Percentiles rank a stretch among this genome's conserved stretches.
Conservation (phyloP, 1,140 invertebrate genomes). For the Ditylenchus dipsaci region DNA sequence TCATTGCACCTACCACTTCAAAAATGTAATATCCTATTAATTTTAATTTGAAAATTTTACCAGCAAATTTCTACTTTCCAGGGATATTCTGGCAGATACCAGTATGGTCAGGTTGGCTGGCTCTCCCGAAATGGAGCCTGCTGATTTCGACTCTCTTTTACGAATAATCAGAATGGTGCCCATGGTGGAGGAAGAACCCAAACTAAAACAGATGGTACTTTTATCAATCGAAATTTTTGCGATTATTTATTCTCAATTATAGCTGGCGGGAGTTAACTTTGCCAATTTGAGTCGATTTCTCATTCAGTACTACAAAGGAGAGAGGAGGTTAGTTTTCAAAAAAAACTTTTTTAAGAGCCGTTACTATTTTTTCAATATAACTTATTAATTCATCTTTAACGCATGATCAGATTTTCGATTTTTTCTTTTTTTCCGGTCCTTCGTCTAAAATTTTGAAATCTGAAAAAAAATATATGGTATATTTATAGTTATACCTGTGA, state of each 20-base stretch:
- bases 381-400: too few relatives aligned
- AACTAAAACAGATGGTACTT: constrained; percentile 3
- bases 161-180: constrained; percentile 24
- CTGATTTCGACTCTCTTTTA: constrained; percentile 34
- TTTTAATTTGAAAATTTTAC: background rate
- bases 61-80: background rate
- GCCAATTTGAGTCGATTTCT: constrained; percentile 28
- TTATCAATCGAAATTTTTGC: too few relatives aligned
- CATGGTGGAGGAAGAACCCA: constrained; percentile 31
- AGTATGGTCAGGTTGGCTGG: background rate
- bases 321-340: constrained; percentile 10
- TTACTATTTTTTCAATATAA: too few relatives aligned
- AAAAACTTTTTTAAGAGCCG: too few relatives aligned
- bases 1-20: constrained; percentile 30
- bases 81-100: constrained; percentile 6
- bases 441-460: too few relatives aligned
- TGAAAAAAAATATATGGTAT: too few relatives aligned
- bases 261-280: constrained; percentile 25
- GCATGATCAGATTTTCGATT: too few relatives aligned
- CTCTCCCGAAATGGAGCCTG: constrained; percentile 30
- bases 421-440: too few relatives aligned
- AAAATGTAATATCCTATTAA: constrained; percentile 7
- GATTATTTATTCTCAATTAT: too few relatives aligned
- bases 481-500: too few relatives aligned
- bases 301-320: constrained; percentile 38